Percentiles rank a stretch among this genome's conserved stretches.
These are phyloP conservation scores for Psix sp. DNA, from an alignment of 1,140 invertebrate species.

Conservation along the genomic window DNA sequence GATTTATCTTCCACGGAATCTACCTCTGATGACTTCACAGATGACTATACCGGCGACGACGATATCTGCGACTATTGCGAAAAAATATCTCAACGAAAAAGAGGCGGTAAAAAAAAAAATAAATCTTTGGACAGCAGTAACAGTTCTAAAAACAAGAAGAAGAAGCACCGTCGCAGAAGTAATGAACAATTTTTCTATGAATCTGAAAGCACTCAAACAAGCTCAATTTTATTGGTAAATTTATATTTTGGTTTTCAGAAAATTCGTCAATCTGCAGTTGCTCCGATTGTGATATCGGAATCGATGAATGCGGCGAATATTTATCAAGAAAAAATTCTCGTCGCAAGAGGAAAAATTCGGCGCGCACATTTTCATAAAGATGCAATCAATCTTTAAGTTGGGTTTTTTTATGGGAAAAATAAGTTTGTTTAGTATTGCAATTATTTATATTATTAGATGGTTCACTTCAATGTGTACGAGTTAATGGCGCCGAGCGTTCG, in stretches of 20 bases:
- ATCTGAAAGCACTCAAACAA: conserved; percentile 1
- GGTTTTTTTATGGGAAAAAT: neutral
- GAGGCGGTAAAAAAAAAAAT: conserved; percentile 28
- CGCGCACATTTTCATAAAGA: too few species aligned
- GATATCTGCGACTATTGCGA: conserved; percentile 26
- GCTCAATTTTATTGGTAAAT: conserved; percentile 1
- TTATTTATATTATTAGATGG: too few species aligned
- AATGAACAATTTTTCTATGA: conserved; percentile 17
- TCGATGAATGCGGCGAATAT: conserved; percentile 33
- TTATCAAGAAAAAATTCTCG: conserved; percentile 33
- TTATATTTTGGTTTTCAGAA: conserved; percentile 15
- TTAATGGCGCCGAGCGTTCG: too few species aligned
- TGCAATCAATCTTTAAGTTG: too few species aligned
- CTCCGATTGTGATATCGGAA: conserved; percentile 22
- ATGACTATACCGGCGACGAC: conserved; percentile 24
- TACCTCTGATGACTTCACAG: conserved; percentile 7
- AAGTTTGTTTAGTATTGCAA: neutral
- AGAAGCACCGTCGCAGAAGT: conserved; percentile 23
- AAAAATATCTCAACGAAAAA: conserved; percentile 16
- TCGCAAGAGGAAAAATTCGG: conserved; percentile 8
- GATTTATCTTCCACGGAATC: conserved; percentile 1
- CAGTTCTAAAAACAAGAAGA: conserved; percentile 14
- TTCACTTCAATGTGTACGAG: too few species aligned
- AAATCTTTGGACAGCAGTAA: conserved; percentile 1
- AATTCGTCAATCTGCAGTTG: conserved; percentile 9